A percentile compares a stretch with the other conserved stretches of the same genome.
Conservation (phyloP, 2,113 vertebrate species). For the Sitta europaea region DNA sequence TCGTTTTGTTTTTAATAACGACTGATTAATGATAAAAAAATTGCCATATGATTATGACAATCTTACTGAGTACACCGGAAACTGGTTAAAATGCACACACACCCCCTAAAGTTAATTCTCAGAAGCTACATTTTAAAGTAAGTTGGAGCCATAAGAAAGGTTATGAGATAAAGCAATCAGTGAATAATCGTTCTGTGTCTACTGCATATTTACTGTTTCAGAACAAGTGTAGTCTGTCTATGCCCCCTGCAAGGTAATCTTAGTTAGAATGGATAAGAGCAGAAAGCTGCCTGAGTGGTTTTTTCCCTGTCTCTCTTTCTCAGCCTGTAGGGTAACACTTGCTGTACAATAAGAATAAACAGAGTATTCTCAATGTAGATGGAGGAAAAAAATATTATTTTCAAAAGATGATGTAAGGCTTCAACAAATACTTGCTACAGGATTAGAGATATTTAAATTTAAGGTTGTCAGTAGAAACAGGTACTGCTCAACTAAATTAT, state of each 20-base stretch:
- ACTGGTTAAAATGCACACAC: neutral
- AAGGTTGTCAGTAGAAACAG: neutral
- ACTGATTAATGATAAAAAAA: neutral
- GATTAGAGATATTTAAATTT: neutral
- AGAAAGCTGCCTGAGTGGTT: neutral
- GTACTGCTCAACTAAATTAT: neutral
- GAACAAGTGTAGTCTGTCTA: neutral
- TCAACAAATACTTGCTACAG: neutral
- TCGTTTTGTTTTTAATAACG: neutral
- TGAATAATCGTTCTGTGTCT: neutral
- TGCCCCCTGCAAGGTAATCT: neutral
- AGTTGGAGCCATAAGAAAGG: neutral
- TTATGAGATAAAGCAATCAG: neutral
- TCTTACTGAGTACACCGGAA: neutral
- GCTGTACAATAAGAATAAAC: neutral
- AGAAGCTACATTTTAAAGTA: neutral
- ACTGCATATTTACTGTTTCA: neutral
- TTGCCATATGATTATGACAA: neutral
- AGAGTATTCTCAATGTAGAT: neutral
- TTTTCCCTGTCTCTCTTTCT: neutral
- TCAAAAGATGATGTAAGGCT: neutral
- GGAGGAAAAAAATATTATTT: neutral
- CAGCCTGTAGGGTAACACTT: neutral
- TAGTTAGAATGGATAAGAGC: neutral
- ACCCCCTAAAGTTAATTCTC: neutral